Conservation (phyloP, 2,113 vertebrate genomes). For the Archocentrus centrarchus region DNA sequence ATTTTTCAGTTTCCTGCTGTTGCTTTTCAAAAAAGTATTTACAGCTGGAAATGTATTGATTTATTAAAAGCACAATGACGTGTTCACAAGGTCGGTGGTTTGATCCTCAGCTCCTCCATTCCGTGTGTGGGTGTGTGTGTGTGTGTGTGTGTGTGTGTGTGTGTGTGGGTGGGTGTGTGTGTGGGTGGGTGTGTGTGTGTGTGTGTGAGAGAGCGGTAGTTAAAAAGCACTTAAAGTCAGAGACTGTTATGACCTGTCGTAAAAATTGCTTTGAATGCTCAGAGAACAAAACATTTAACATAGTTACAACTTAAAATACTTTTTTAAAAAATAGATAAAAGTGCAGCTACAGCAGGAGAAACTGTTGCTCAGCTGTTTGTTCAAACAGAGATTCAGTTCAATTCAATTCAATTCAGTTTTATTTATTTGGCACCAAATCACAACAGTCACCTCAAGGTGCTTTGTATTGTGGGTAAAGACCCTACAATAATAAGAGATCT, state of each 20-base stretch:
- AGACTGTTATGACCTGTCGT: not conserved
- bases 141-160: too few species aligned
- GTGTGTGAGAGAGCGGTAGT: not conserved
- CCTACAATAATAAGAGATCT: not conserved
- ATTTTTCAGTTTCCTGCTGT: not conserved
- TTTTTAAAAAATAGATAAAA: not conserved
- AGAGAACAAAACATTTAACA: not conserved
- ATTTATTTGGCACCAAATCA: too few species aligned
- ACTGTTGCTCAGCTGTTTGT: too few species aligned
- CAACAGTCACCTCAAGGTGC: too few species aligned
- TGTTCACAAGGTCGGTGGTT: not conserved
- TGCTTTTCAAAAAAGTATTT: not conserved
- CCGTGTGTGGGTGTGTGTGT: too few species aligned
- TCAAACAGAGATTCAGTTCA: too few species aligned
- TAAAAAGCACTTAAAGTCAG: not conserved
- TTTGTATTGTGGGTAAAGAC: too few species aligned
- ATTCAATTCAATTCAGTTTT: too few species aligned
- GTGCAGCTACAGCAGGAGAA: not conserved
- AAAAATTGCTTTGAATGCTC: not conserved
- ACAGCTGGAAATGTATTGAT: not conserved
- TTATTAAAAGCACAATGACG: not conserved
- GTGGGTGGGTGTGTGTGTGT: too few species aligned
- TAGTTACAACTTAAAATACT: not conserved
- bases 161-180: not conserved
- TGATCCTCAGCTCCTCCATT: not conserved